Evolutionary conservation across 2,797 vertebrate species (phyloP), one percentile per base, ranked within the genome.

Genomic region (Emydoidea blandingii): DNA sequence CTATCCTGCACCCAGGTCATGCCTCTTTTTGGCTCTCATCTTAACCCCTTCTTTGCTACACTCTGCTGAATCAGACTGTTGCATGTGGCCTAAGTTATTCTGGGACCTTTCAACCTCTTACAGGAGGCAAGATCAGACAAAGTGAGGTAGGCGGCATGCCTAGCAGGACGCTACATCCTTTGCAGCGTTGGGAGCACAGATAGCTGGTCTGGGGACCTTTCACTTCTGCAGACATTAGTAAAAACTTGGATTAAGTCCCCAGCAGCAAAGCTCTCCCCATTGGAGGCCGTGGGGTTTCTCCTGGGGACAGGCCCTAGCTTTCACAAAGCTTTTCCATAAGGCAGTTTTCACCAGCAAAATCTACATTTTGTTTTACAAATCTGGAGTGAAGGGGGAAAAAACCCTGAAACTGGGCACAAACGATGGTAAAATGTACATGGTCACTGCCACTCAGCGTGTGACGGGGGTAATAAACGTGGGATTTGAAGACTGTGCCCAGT

Each of bases 341-440:
- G 34, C 0, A 6, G 52, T 81, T 96, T 96, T 85, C 37, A 54
- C 16, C 1, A 2, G 80, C 86, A 85, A 93, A 79, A 50, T 34
- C 50, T n/a, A 53, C 12, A 3, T 53, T 91, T 92, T 82, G 44
- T 62, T 86, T 2, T 0, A 59, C 29, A 50, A 31, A 34, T n/a
- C 0, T 85, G 85, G 54, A 83, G 87, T 89, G 92, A 81, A 94
- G 96, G 86, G 50, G 62, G 1, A 87, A 83, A 83, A 62, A 88
- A 74, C 85, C 56, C 79, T 65, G 8, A 29, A 49, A 91, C 81
- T 0, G 31, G 87, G 83, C 81, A 2, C 91, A 96, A 94, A 96
- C 94, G 92, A 87, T 87, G 23, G 87, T 23, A 85, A 95, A 85
- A 87, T 94, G 90, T 44, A 79, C 5, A 2, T 49, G 6, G 12